A percentile compares a stretch with the other conserved stretches of the same genome.
Evolutionary conservation across 2,113 vertebrate species (phyloP).

Genomic region (Paralichthys olivaceus): DNA sequence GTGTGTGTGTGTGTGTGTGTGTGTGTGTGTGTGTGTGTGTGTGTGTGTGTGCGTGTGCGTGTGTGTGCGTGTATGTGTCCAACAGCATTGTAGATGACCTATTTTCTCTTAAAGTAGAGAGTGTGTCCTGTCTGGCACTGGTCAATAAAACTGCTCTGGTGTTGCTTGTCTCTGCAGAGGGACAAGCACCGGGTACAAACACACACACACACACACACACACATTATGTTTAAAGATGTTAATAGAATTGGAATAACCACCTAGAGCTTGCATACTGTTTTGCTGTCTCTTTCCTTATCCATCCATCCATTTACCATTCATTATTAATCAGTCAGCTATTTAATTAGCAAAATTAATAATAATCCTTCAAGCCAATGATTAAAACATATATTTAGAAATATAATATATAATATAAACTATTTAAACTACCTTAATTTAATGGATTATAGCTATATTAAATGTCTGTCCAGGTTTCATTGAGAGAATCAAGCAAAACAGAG

Average conservation of each 20-base stretch:
- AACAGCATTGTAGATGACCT: constrained; percentile 60
- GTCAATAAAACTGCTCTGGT: constrained; percentile 47
- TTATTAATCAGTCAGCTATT: too few relatives aligned
- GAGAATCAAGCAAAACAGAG: not conserved
- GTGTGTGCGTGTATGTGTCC: constrained; percentile 42
- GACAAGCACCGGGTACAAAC: not conserved
- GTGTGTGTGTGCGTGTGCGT: constrained; percentile 22
- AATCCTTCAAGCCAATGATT: too few relatives aligned
- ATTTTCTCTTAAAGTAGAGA: constrained; percentile 64
- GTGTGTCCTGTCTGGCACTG: constrained; percentile 49
- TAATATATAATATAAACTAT: too few relatives aligned
- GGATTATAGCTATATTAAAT: too few relatives aligned
- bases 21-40: not conserved
- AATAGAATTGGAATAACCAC: not conserved
- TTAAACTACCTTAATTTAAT: too few relatives aligned
- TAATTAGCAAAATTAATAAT: too few relatives aligned
- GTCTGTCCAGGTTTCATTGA: not conserved
- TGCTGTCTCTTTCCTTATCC: not conserved
- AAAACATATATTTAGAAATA: too few relatives aligned
- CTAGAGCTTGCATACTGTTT: not conserved
- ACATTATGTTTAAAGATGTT: not conserved
- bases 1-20: constrained; percentile 37
- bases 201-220: not conserved
- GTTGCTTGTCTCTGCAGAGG: constrained; percentile 2
- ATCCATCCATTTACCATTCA: too few relatives aligned